phyloP scores from a whole-genome alignment of 2,888 invertebrate species.

The Tridacna crocea region DNA sequence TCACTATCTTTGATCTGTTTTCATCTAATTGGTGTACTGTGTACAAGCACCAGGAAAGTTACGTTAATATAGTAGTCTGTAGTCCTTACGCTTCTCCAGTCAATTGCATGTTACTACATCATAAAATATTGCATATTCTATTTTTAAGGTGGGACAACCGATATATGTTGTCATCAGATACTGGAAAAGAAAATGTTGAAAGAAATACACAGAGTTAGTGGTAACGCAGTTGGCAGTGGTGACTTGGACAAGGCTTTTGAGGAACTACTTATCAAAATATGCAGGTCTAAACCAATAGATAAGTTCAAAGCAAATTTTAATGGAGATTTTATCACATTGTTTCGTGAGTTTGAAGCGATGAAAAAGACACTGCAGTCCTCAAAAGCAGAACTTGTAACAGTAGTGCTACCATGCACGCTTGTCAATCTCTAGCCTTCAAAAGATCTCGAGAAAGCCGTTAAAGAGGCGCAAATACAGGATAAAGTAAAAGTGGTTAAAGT shows the following conservation, averaged over 20 bases:
- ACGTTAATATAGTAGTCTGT: too few species aligned
- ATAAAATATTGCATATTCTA: too few species aligned
- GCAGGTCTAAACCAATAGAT: background rate
- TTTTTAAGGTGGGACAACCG: constrained; percentile 3
- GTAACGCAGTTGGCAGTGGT: background rate
- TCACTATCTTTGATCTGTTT: too few species aligned
- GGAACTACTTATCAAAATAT: background rate
- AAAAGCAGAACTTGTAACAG: background rate
- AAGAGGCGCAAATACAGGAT: background rate
- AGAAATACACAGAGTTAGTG: background rate
- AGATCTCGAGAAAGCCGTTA: background rate
- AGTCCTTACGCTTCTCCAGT: too few species aligned
- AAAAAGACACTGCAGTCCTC: background rate
- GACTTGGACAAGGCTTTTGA: constrained; percentile 11
- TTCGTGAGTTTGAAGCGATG: background rate
- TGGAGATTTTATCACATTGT: background rate
- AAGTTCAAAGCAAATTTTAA: background rate
- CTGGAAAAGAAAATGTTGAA: background rate
- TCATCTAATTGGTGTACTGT: too few species aligned
- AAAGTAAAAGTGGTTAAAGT: background rate
- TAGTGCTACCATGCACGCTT: background rate
- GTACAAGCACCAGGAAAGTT: too few species aligned
- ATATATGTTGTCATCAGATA: constrained; percentile 3
- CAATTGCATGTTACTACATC: too few species aligned
- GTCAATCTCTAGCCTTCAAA: background rate